Evolutionary conservation across 2,888 invertebrate species (phyloP), one percentile per base, ranked within the genome.

Genomic region (Netelia melanura): DNA sequence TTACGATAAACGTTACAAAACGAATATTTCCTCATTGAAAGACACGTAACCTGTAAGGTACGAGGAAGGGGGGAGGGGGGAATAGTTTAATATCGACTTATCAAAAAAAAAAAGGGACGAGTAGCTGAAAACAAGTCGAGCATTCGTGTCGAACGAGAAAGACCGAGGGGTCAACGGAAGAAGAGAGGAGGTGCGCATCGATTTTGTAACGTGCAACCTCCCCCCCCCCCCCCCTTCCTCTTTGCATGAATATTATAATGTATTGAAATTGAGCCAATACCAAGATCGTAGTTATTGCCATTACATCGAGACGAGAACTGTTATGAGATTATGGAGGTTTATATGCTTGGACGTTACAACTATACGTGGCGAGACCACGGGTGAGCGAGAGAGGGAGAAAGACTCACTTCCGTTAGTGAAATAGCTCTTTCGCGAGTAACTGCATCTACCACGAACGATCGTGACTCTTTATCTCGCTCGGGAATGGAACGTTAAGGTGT

Each of bases 381-480:
- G 38, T 6, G 38, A 38, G 38, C 5, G 38, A 38, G 38, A 38
- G 38, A 38, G 8, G 6, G 38, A 6, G 38, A 38, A 80, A 68
- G 79, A 17, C 75, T 82, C 80, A 82, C 84, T 75, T 84, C 80
- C 82, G 86, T 81, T 83, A 85, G 86, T 78, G 86, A 86, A 86
- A 86, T 86, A 84, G 83, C 82, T 82, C 71, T 72, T 72, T 72
- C 80, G 72, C 68, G 79, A 80, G 80, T 86, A 86, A 86, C 84
- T 84, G 84, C 83, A 44, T 65, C 72, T 80, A 23, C 78, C 75
- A 74, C 75, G 56, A 62, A 62, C 70, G 82, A 78, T 85, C 86
- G 86, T 86, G 86, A 83, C 84, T 78, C 23, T 70, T 64, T 62
- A 58, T 67, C 38, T 30, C 44, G 21, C 54, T 77, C 78, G 48